These are phyloP conservation scores for Otus sunia DNA, from an alignment of 2,113 vertebrate species.

Conservation along the genomic window DNA sequence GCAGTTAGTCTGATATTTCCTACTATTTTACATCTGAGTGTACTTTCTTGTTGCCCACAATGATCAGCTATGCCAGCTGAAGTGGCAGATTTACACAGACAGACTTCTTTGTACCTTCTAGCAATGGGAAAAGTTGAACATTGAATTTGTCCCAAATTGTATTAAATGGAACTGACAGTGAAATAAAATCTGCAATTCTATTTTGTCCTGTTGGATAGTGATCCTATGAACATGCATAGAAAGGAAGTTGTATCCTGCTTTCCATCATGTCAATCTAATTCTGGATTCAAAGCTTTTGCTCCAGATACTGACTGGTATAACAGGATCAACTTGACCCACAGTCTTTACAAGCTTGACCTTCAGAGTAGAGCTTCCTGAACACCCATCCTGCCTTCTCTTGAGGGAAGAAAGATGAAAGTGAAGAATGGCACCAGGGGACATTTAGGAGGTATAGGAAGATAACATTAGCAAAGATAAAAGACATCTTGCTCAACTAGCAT, in stretches of 20 bases:
- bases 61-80: background rate
- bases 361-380: slow-evolving; percentile 17
- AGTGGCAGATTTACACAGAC: background rate
- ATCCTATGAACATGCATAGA: background rate
- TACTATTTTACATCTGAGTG: background rate
- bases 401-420: slow-evolving; percentile 39
- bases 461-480: slow-evolving; percentile 66
- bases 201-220: background rate
- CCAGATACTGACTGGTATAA: background rate
- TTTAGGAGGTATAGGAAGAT: slow-evolving; percentile 30
- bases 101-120: background rate
- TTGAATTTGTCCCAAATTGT: background rate
- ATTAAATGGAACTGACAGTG: background rate
- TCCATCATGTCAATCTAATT: background rate
- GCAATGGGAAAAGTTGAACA: background rate
- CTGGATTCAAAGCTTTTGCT: slow-evolving; percentile 28
- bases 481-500: slow-evolving; percentile 48
- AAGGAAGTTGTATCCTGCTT: background rate
- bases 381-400: slow-evolving; percentile 26
- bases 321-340: slow-evolving; percentile 27
- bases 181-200: background rate
- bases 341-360: slow-evolving; percentile 53
- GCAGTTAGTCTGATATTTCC: background rate
- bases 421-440: slow-evolving; percentile 19
- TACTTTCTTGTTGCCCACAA: background rate